These are phyloP conservation scores for Fregata magnificens DNA, from an alignment of 2,113 vertebrate species.

Conservation along the genomic window DNA sequence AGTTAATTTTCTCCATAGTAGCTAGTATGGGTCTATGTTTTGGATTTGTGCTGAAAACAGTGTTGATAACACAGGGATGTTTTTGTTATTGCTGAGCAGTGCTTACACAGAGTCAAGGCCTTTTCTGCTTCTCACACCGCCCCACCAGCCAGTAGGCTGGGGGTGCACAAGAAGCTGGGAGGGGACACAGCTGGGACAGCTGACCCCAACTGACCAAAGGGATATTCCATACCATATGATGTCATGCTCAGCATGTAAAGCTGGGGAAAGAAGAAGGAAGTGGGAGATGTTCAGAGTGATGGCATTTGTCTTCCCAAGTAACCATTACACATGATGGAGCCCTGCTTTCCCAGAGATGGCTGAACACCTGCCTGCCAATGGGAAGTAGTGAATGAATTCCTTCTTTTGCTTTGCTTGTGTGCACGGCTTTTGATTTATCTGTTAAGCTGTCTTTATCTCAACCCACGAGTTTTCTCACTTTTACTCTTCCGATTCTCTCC, in stretches of 20 bases:
- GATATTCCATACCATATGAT: neutral
- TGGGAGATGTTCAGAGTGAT: neutral
- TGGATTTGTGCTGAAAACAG: neutral
- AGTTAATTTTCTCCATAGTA: neutral
- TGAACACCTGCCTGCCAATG: neutral
- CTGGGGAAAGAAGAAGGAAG: neutral
- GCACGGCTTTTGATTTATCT: no score
- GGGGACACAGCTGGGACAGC: neutral
- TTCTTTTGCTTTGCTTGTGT: neutral
- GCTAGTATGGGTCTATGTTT: neutral
- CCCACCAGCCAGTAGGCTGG: neutral
- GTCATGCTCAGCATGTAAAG: neutral
- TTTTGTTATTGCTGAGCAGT: neutral
- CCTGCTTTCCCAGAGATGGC: neutral
- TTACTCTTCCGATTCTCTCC: no score
- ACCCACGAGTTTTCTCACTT: no score
- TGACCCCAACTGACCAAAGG: neutral
- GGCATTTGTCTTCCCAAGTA: neutral
- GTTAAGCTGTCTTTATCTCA: no score
- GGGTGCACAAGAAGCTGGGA: neutral
- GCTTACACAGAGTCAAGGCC: neutral
- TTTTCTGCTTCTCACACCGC: neutral
- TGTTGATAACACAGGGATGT: neutral
- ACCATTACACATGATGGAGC: neutral
- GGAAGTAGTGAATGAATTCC: neutral